Base-by-base conservation (phyloP, 2,888 invertebrate genomes). In the Hofmannophila pseudospretella region DNA sequence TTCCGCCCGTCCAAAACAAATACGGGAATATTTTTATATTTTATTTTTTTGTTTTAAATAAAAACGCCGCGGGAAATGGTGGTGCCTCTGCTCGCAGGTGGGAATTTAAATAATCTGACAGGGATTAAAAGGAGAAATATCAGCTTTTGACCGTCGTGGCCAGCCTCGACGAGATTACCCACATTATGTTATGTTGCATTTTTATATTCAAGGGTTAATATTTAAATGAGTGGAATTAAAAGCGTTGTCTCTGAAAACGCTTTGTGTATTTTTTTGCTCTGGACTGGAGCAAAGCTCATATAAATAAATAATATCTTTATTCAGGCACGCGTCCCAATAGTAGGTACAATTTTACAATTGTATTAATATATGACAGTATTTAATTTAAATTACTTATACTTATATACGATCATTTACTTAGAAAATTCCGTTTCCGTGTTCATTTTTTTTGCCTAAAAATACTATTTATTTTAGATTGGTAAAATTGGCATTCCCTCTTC, bases 81-180 rank as follows among this genome's bases (percentile, higher is more conserved):
- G 54, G 63, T 71, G 66, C 65, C 63, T 61, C 54, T 63, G 58
- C 66, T 70, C 74, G 72, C 85, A 86, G 86, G 85, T 86, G 86
- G 86, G 85, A 84, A 85, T 86, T 85, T 85, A 85, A 86, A 86
- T 85, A 86, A 86, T 85, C 85, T 84, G 85, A 82, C 84, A 81
- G 74, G 85, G 85, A 84, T 85, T 85, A 85, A 85, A 82, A 79
- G 67, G 79, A 84, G 75, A 79, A 85, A 84, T 81, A 86, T 84
- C 81, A 82, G 84, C 81, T 74, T 82, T 79, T 80, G 82, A 80
- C 81, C 81, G 78, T 70, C 72, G 80, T 74, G 67, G 60, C 60
- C 58, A 58, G 62, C 60, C 55, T 45, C 47, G 49, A 48, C 46
- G 55, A 67, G 78, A 69, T 82, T 79, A 80, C 66, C 67, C 67